Base-by-base conservation (phyloP, 2,888 invertebrate genomes). In the Diaphora mendica region DNA sequence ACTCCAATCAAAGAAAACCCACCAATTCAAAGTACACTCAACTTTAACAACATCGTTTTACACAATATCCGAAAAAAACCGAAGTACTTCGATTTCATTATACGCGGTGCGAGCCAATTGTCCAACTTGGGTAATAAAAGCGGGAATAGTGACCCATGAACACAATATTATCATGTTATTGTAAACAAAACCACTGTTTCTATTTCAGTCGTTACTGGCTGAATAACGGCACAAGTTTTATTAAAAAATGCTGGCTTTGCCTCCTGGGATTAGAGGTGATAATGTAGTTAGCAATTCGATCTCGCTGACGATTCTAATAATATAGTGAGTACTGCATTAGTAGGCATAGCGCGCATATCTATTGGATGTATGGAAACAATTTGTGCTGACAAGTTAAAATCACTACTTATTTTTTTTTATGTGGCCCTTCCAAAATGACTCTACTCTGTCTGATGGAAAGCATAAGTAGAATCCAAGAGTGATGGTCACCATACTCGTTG, bases 141-240 rank as follows among this genome's bases (percentile, higher is more conserved):
- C 55, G 71, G 64, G 42, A 71, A 80, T 83, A 83, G 84, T 83
- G 81, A 77, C 79, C 78, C 82, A 76, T 77, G 75, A 83, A 80
- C 75, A 68, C 66, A 72, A 82, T 75, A 83, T 77, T 79, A 81
- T 85, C 77, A 75, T 84, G 85, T 84, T 85, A 84, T 84, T 84
- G 83, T 84, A 79, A 84, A 84, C 85, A 84, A 81, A 83, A 79
- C 77, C 83, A 72, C 76, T 77, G 75, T 39, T 68, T 77, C 68
- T 55, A 74, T 74, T 75, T 74, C 48, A 70, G 68, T 70, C 76
- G 74, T 78, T 76, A 82, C 75, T 30, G 70, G 44, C 70, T 78
- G 85, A 82, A 72, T 85, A 85, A 83, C 75, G 79, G 65, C 64
- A 35, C 59, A 83, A 83, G 83, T 83, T 85, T 78, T 82, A 83